phyloP scores from a whole-genome alignment of 2,113 vertebrate species.

The Pleuronectes platessa region DNA sequence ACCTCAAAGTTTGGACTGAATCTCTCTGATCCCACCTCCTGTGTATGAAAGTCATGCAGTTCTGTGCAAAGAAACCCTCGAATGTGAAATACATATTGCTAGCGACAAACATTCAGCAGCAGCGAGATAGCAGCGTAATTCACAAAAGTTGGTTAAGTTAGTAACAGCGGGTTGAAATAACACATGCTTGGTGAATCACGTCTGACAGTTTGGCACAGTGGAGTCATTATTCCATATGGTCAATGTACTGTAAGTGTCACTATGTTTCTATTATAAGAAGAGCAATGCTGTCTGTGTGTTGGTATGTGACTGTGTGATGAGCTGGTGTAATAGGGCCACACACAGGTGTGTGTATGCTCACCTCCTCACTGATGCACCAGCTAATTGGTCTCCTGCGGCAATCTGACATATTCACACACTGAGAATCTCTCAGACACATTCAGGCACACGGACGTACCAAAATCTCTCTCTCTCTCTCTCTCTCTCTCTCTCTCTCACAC shows the following conservation, averaged over 20 bases:
- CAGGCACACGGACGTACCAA: slow-evolving; percentile 41
- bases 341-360: slow-evolving; percentile 78
- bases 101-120: slow-evolving; percentile 61
- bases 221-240: slow-evolving; percentile 81
- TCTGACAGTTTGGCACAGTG: slow-evolving; percentile 73
- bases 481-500: too few relatives aligned
- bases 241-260: slow-evolving; percentile 76
- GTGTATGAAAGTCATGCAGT: slow-evolving; percentile 13
- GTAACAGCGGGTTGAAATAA: slow-evolving; percentile 67
- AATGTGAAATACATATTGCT: slow-evolving; percentile 58
- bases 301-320: slow-evolving; percentile 72
- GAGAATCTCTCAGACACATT: slow-evolving; percentile 36
- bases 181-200: slow-evolving; percentile 53
- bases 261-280: slow-evolving; percentile 75
- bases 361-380: slow-evolving; percentile 78
- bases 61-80: slow-evolving; percentile 41
- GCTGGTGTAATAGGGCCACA: slow-evolving; percentile 82
- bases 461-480: too few relatives aligned
- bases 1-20: slow-evolving; percentile 50
- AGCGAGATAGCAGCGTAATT: slow-evolving; percentile 59
- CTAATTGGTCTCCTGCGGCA: slow-evolving; percentile 85
- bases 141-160: slow-evolving; percentile 70
- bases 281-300: slow-evolving; percentile 74
- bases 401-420: slow-evolving; percentile 76
- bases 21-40: slow-evolving; percentile 24